These are phyloP conservation scores for Syncerus caffer DNA, from an alignment of 2,797 vertebrate species.

Conservation along the genomic window DNA sequence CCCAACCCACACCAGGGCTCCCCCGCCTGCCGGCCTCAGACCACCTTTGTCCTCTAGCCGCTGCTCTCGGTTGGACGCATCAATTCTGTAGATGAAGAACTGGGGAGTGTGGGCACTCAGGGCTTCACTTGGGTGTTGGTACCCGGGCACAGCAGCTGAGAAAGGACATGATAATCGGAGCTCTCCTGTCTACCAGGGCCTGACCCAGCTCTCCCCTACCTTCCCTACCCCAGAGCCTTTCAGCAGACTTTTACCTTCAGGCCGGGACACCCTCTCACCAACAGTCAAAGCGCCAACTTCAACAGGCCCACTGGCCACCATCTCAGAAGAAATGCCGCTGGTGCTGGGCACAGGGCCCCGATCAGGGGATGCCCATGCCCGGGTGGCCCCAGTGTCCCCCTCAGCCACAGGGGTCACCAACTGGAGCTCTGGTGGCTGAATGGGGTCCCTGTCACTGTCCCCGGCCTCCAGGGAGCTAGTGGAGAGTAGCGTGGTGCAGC, in stretches of 20 bases:
- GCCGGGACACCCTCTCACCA: slow-evolving; percentile 91
- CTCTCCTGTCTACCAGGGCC: background rate
- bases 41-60: slow-evolving; percentile 97
- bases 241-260: slow-evolving; percentile 89
- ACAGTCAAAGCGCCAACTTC: slow-evolving; percentile 86
- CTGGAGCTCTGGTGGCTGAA: slow-evolving; percentile 78
- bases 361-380: slow-evolving; percentile 76
- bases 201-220: background rate
- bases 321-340: slow-evolving; percentile 91
- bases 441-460: slow-evolving; percentile 74
- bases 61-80: slow-evolving; percentile 90
- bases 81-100: slow-evolving; percentile 93
- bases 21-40: background rate
- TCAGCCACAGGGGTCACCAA: slow-evolving; percentile 74
- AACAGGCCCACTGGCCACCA: slow-evolving; percentile 79
- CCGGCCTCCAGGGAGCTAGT: slow-evolving; percentile 71
- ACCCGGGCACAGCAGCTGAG: slow-evolving; percentile 94
- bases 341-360: slow-evolving; percentile 84
- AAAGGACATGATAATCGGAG: background rate
- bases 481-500: slow-evolving; percentile 76
- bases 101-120: slow-evolving; percentile 86
- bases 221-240: background rate
- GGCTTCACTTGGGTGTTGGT: slow-evolving; percentile 91
- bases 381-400: slow-evolving; percentile 77
- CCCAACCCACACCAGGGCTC: background rate